Base-by-base conservation (phyloP, 2,888 invertebrate genomes). In the Scaptodrosophila latifasciaeformis region DNA sequence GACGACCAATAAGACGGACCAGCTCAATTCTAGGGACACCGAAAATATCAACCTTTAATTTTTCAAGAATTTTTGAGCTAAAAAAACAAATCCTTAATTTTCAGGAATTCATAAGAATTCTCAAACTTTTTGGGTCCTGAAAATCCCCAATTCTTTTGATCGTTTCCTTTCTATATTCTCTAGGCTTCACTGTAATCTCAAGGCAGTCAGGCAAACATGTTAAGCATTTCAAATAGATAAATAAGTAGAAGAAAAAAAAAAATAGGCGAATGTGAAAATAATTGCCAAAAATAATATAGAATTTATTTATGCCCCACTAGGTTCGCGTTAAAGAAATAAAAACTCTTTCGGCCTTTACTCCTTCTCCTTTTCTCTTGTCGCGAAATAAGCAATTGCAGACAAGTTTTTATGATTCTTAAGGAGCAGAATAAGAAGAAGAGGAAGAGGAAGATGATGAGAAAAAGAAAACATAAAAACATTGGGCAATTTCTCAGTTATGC, bases 381-480 rank as follows among this genome's bases (percentile, higher is more conserved):
- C 19, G 35, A 37, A 43, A 15, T 40, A 49, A 21, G 50, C 60
- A 63, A 63, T 63, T 65, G 66, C 51, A 60, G 56, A 49, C 59
- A 56, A 54, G 76, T 76, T 76, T 79, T 74, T 74, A 78, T 74
- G 74, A 74, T 78, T 68, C n/a, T n/a, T n/a, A n/a, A n/a, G n/a
- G n/a, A n/a, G n/a, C n/a, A n/a, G n/a, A n/a, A n/a, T n/a, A n/a
- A 59, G 55, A 42, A n/a, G n/a, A n/a, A n/a, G n/a, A n/a, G n/a
- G n/a, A n/a, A n/a, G n/a, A n/a, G n/a, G n/a, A n/a, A n/a, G n/a
- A n/a, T n/a, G n/a, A n/a, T n/a, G n/a, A n/a, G n/a, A n/a, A n/a
- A n/a, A 71, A 67, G 67, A 77, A 78, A 71, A 78, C 75, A 78
- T 72, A 72, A 72, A 72, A 72, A 78, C 70, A 75, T 70, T 70